Percentiles rank a stretch among this genome's conserved stretches.
Evolutionary conservation across 92 coral and sea anemone species (phyloP).

Genomic region (Epizoanthus rinbou): DNA sequence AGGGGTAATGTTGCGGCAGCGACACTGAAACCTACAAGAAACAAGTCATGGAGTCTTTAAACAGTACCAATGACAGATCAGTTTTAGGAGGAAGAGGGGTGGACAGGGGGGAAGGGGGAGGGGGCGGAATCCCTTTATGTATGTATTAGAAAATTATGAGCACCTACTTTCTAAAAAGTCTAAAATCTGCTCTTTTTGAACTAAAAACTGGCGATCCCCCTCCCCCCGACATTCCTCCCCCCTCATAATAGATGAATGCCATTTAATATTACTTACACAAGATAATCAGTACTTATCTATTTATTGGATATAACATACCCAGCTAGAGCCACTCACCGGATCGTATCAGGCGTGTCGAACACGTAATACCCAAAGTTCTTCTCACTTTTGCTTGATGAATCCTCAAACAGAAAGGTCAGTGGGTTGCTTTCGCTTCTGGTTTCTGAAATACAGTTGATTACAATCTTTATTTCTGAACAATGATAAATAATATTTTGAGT

Average conservation of each 20-base stretch:
- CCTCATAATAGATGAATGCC: too few species aligned
- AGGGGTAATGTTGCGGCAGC: conserved; percentile 85
- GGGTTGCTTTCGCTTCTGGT: conserved; percentile 70
- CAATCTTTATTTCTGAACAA: not conserved
- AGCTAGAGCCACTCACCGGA: conserved; percentile 62
- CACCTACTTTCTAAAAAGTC: too few species aligned
- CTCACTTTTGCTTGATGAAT: conserved; percentile 69
- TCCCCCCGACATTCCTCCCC: too few species aligned
- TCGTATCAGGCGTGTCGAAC: conserved; percentile 91
- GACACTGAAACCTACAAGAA: conserved; percentile 68
- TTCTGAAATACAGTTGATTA: conserved; percentile 33
- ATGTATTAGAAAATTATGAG: too few species aligned
- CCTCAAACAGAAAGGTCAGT: conserved; percentile 91
- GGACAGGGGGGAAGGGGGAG: too few species aligned
- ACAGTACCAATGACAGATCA: not conserved
- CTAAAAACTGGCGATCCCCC: too few species aligned
- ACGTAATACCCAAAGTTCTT: conserved; percentile 87
- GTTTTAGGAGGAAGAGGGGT: too few species aligned
- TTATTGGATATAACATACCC: too few species aligned
- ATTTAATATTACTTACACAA: not conserved
- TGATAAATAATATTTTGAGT: too few species aligned
- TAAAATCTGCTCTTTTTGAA: too few species aligned
- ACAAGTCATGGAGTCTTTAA: too few species aligned
- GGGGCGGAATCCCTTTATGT: too few species aligned
- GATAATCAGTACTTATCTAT: not conserved